Evolutionary conservation across 2,888 invertebrate species (phyloP).

Genomic region (Synergus laeviventris): DNA sequence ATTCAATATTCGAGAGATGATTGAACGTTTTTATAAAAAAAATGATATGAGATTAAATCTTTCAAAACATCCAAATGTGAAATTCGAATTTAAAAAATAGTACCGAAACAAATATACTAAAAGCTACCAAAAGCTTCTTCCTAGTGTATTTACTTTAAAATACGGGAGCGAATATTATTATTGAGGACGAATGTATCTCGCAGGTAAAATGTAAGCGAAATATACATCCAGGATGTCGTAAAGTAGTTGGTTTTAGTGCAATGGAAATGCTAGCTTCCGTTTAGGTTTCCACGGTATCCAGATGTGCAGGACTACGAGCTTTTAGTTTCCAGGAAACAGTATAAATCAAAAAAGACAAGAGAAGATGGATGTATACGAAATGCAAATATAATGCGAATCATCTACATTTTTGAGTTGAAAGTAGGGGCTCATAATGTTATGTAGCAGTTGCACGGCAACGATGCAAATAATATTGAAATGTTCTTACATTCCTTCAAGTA

Average conservation of each 20-base stretch:
- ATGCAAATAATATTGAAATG: conserved; percentile 36
- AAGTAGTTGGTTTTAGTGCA: conserved; percentile 60
- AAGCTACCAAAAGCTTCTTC: background rate
- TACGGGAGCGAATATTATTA: conserved; percentile 20
- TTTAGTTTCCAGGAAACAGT: conserved; percentile 57
- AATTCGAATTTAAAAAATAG: background rate
- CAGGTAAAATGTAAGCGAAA: conserved; percentile 52
- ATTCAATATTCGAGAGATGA: too few species aligned
- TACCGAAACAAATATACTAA: background rate
- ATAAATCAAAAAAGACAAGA: conserved; percentile 56
- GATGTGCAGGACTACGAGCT: conserved; percentile 53
- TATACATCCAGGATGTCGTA: conserved; percentile 57
- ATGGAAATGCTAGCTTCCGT: conserved; percentile 55
- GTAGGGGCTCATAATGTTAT: conserved; percentile 24
- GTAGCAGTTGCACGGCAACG: conserved; percentile 10
- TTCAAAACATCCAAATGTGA: too few species aligned
- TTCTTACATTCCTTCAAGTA: conserved; percentile 1
- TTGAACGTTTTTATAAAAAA: too few species aligned
- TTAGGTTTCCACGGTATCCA: conserved; percentile 51
- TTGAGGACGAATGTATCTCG: conserved; percentile 27
- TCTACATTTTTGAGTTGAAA: conserved; percentile 34
- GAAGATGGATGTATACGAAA: conserved; percentile 49
- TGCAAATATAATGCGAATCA: conserved; percentile 36
- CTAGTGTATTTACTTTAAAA: background rate
- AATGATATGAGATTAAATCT: too few species aligned